Conservation (phyloP, 2,888 invertebrate genomes). For the Athrips mouffetella region DNA sequence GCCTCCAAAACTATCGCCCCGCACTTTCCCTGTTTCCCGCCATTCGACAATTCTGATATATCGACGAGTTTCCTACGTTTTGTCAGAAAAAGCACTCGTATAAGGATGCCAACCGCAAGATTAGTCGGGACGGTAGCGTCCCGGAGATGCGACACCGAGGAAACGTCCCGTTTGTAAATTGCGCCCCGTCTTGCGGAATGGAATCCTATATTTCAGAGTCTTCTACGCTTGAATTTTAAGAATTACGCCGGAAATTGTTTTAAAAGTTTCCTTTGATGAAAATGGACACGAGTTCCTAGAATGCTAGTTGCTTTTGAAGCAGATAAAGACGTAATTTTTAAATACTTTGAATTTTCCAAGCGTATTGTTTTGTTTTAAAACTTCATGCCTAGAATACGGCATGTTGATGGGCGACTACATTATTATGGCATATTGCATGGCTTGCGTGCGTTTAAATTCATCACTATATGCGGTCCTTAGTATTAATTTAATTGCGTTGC, state of each 20-base stretch:
- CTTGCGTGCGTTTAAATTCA: too few relatives aligned
- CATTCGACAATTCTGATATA: slow-evolving; percentile 48
- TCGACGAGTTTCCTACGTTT: slow-evolving; percentile 49
- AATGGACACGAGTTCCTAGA: background rate
- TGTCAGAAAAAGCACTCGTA: slow-evolving; percentile 35
- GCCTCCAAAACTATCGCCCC: slow-evolving; percentile 40
- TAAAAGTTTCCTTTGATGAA: slow-evolving; percentile 3
- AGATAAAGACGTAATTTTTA: background rate
- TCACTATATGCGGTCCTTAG: too few relatives aligned
- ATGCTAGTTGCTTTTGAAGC: background rate
- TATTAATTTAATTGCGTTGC: too few relatives aligned
- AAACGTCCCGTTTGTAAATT: slow-evolving; percentile 13
- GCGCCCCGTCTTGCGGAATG: slow-evolving; percentile 7
- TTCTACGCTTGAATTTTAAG: slow-evolving; percentile 4
- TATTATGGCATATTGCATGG: too few relatives aligned
- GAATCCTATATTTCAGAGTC: slow-evolving; percentile 4
- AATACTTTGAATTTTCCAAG: background rate
- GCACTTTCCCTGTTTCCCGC: slow-evolving; percentile 33
- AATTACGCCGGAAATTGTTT: slow-evolving; percentile 4
- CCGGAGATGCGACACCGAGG: slow-evolving; percentile 4
- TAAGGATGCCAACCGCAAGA: slow-evolving; percentile 15
- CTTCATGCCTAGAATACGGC: too few relatives aligned
- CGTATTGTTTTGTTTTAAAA: background rate
- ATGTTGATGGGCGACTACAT: too few relatives aligned
- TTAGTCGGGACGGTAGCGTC: slow-evolving; percentile 6